A percentile compares a stretch with the other conserved stretches of the same genome.
Evolutionary conservation across 2,113 vertebrate species (phyloP).

Genomic region (Sebastes fasciatus): DNA sequence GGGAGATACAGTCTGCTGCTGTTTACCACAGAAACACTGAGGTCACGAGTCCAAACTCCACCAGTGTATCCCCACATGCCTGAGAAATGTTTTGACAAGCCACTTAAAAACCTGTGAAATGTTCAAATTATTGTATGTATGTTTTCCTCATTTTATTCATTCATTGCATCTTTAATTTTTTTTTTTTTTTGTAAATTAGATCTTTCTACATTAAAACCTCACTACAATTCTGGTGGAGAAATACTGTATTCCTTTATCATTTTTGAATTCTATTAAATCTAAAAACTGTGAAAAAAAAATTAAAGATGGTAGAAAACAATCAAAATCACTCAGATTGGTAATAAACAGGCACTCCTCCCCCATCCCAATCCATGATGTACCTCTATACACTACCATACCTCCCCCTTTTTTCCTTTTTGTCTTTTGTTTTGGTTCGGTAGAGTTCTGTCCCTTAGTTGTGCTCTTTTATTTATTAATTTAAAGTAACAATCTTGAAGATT

Average conservation of each 20-base stretch:
- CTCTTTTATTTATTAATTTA: too few relatives aligned
- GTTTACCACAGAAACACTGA: background rate
- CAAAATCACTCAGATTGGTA: too few relatives aligned
- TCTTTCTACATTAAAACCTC: background rate
- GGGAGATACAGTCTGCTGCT: background rate
- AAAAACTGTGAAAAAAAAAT: background rate
- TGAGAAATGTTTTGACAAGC: background rate
- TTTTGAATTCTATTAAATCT: too few relatives aligned
- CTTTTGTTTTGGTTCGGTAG: too few relatives aligned
- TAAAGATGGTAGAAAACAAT: background rate
- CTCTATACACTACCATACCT: too few relatives aligned
- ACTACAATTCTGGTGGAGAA: too few relatives aligned
- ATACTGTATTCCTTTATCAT: too few relatives aligned
- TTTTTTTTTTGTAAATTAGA: background rate
- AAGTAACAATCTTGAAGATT: too few relatives aligned
- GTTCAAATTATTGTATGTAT: background rate
- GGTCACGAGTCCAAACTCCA: background rate
- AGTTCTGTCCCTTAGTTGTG: too few relatives aligned
- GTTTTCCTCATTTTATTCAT: background rate
- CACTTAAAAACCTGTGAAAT: background rate
- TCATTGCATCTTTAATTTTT: background rate
- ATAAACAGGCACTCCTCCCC: too few relatives aligned
- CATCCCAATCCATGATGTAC: too few relatives aligned
- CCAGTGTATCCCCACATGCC: background rate
- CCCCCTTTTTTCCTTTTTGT: too few relatives aligned